Evolutionary conservation across 2,797 vertebrate species (phyloP), one percentile per base, ranked within the genome.

Genomic region (Lagocephalus sceleratus): DNA sequence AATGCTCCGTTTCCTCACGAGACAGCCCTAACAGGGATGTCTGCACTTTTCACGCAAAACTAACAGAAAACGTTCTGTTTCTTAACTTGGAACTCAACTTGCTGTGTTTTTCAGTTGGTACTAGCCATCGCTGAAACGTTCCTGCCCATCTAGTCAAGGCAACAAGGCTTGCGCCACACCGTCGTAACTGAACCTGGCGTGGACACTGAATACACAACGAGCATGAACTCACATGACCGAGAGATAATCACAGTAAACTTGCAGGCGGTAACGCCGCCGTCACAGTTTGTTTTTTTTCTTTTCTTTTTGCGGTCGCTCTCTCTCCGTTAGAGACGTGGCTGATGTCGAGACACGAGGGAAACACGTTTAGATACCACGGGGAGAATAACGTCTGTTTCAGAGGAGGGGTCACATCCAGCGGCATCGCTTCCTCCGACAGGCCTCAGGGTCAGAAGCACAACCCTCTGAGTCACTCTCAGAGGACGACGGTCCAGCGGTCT

Each of bases 391-490:
- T 68, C 57, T 58, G 64, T 68, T 69, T 40, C 29, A 64, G 48
- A 43, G 54, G 60, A 63, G 66, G 67, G 44, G 55, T 91, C 89
- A 97, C 63, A 93, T 97, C 93, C 95, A 92, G 78, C 95, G 93
- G 81, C 95, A 98, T 61, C 95, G 92, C 78, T 99, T 99, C 84
- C 94, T 93, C 63, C 91, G 94, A 76, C 93, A 94, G 60, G 90
- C 92, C 75, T 93, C 92, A 0, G 84, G 84, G 3, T 95, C 94
- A 0, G 91, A 91, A 20, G 85, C 68, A 1, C 89, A 91, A 46
- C 91, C 88, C 48, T 96, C 92, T 0, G 89, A 92, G 68, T 92
- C 92, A 16, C 63, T 94, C 75, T 87, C 90, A 20, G 42, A 89
- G 58, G 92, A 88, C 1, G 85, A 86, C 2, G 83, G 75, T 60